phyloP scores from a whole-genome alignment of 2,113 vertebrate genomes.

The Phasianus colchicus region DNA sequence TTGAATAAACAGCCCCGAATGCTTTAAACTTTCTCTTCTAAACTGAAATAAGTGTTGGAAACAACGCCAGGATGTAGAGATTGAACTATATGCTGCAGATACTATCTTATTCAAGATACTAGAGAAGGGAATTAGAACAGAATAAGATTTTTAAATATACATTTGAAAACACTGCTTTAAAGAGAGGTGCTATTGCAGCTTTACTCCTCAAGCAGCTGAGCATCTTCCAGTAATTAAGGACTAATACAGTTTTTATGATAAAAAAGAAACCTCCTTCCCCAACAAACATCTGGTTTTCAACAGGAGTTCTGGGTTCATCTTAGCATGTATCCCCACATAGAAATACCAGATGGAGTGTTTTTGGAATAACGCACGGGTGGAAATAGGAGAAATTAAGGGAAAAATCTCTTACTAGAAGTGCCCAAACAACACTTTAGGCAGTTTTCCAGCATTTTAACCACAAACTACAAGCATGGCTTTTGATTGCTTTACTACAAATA shows the following conservation, averaged over 20 bases:
- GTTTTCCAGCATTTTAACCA: neutral
- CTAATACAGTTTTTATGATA: neutral
- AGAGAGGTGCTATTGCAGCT: neutral
- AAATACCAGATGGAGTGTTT: neutral
- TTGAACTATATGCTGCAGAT: neutral
- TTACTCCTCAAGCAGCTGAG: neutral
- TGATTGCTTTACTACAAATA: neutral
- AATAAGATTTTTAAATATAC: neutral
- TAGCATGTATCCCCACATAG: neutral
- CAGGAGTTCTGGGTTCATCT: neutral
- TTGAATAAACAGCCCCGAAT: neutral
- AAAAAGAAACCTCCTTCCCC: neutral
- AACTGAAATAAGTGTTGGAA: neutral
- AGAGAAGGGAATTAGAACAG: neutral
- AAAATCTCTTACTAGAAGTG: neutral
- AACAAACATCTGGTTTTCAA: neutral
- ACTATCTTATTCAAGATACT: neutral
- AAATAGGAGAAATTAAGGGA: neutral
- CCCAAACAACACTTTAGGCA: neutral
- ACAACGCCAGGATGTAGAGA: neutral
- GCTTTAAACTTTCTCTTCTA: neutral
- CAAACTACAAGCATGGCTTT: neutral
- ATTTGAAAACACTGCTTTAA: neutral
- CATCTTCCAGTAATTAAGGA: neutral
- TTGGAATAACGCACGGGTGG: neutral